Evolutionary conservation across 2,797 vertebrate genomes (phyloP), one percentile per base, ranked within the genome.

Genomic region (Carapus acus): DNA sequence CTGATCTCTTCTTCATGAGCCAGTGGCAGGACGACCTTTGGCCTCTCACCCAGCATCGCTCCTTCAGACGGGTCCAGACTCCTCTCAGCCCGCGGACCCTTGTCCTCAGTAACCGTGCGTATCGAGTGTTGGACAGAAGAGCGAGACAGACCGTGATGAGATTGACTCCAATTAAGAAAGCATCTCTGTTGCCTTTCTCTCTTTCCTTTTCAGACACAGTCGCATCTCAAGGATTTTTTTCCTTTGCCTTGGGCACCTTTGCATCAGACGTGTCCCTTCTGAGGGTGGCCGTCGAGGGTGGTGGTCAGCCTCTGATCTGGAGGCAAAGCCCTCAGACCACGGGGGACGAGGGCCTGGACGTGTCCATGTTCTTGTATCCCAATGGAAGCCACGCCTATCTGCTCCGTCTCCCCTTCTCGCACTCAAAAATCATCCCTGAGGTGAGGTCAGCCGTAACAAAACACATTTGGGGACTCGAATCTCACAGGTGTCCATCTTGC

Each of bases 351-450:
- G 70, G 73, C 14, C 69, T 87, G 42, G 58, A 18, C n/a, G 63
- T 88, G 52, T 83, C 73, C 43, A 80, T 73, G 61, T 43, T 73
- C 45, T 29, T 19, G 2, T 74, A 84, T 51, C 42, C 69, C 43
- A 87, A 89, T 3, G 77, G 81, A 58, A 85, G 72, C 0, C 76
- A 80, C 77, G 77, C 67, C 49, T 91, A 88, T 76, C 74, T 51
- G 43, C 65, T 90, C 21, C 54, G 66, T 62, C 62, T 86, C 14
- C 76, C 64, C 17, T 73, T 87, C 55, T 82, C 86, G 16, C 82
- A 90, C 53, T 63, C 74, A 0, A 63, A 76, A 31, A 69, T 88
- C 12, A 71, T 73, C 43, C 77, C 80, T 43, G 53, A 76, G 87
- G 87, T 87, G 58, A 71, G 50, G 29, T 8, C 6, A 2, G 6